Conservation (phyloP, 2,113 vertebrate genomes). For the Prinia subflava region DNA sequence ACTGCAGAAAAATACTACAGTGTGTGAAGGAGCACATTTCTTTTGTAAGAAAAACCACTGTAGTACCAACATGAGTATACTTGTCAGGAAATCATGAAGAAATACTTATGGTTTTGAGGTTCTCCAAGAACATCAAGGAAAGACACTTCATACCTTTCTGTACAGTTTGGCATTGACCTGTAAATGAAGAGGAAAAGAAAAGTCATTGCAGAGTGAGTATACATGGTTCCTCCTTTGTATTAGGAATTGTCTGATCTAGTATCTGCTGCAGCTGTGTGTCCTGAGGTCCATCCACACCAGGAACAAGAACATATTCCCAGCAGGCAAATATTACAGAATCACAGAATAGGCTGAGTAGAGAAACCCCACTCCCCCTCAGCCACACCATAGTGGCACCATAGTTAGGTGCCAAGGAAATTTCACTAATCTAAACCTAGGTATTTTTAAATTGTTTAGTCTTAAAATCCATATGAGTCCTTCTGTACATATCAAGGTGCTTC, state of each 20-base stretch:
- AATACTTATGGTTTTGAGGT: not conserved
- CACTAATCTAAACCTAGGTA: not conserved
- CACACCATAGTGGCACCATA: no score
- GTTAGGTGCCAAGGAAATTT: not conserved
- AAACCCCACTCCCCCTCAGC: not conserved
- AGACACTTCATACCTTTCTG: conserved; percentile 76
- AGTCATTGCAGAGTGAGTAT: not conserved
- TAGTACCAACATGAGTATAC: not conserved
- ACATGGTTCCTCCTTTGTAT: not conserved
- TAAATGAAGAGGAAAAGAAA: conserved; percentile 38
- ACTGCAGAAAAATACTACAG: not conserved
- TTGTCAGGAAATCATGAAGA: not conserved
- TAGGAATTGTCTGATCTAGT: not conserved
- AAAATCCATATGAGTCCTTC: not conserved
- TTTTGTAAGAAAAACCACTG: not conserved
- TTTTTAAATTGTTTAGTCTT: not conserved
- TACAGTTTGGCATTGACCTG: conserved; percentile 78
- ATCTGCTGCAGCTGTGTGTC: not conserved
- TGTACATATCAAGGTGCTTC: not conserved
- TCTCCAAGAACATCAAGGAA: not conserved
- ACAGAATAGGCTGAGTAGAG: not conserved
- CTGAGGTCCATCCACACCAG: not conserved
- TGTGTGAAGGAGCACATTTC: not conserved
- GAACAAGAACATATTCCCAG: not conserved
- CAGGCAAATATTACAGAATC: not conserved